Evolutionary conservation across 2,113 vertebrate genomes (phyloP).

Genomic region (Gadus macrocephalus): DNA sequence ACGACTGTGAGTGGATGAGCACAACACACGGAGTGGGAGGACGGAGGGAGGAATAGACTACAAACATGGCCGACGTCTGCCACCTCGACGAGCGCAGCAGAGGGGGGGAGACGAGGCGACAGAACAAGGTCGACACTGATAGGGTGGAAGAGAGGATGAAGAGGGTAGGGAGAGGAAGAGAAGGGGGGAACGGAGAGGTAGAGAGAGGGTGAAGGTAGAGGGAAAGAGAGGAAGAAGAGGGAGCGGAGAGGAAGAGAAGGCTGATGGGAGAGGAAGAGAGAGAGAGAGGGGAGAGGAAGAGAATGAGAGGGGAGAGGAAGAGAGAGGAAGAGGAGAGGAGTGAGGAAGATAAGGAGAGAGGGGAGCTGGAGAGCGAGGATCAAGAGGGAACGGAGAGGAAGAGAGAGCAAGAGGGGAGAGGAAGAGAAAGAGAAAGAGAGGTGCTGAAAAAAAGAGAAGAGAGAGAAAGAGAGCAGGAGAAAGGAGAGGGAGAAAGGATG

Average conservation of each 20-base stretch:
- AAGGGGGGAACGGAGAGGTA: slow-evolving; percentile 24
- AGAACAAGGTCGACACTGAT: slow-evolving; percentile 7
- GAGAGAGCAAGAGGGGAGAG: no score
- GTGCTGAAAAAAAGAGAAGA: no score
- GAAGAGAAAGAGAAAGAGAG: background rate
- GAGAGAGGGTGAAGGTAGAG: slow-evolving; percentile 2
- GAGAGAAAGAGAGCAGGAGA: background rate
- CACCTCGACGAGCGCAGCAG: background rate
- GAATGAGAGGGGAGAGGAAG: background rate
- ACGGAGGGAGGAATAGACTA: background rate
- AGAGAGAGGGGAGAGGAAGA: slow-evolving; percentile 2
- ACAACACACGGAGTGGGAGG: background rate
- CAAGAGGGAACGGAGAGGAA: background rate
- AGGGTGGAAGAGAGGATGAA: slow-evolving; percentile 36
- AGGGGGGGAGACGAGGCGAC: background rate
- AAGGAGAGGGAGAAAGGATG: slow-evolving; percentile 52
- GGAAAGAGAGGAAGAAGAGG: slow-evolving; percentile 25
- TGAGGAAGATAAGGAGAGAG: background rate
- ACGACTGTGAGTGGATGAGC: slow-evolving; percentile 1
- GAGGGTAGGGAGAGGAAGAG: slow-evolving; percentile 53
- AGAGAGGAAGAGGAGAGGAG: background rate
- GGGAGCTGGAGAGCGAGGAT: background rate
- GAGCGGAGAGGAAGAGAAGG: no score
- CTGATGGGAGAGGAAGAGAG: no score
- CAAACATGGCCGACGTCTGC: background rate